These are phyloP conservation scores for Exaiptasia diaphana DNA, from an alignment of 64 coral and sea anemone species.

Conservation along the genomic window DNA sequence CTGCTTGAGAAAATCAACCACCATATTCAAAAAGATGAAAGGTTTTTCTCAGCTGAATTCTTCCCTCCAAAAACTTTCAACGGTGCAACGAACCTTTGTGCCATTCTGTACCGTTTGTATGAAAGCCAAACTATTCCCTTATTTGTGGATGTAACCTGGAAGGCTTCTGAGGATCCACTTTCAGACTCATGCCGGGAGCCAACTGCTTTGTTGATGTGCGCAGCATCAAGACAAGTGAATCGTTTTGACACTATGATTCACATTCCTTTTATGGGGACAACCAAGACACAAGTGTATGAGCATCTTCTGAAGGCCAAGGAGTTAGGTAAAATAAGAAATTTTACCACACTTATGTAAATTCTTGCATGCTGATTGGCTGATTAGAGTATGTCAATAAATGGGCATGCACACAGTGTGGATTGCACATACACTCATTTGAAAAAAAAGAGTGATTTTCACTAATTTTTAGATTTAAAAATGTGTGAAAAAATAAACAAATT, in stretches of 20 bases:
- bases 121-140: slow-evolving; percentile 61
- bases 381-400: too few relatives aligned
- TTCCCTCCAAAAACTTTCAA: slow-evolving; percentile 93
- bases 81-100: slow-evolving; percentile 86
- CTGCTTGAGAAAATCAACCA: slow-evolving; percentile 63
- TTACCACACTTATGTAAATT: too few relatives aligned
- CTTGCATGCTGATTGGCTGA: too few relatives aligned
- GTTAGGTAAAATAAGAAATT: too few relatives aligned
- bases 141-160: slow-evolving; percentile 91
- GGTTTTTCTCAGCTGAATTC: slow-evolving; percentile 92
- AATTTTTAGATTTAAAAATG: too few relatives aligned
- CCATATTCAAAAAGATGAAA: slow-evolving; percentile 58
- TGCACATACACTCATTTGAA: too few relatives aligned
- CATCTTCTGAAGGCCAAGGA: slow-evolving; percentile 78
- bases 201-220: slow-evolving; percentile 75
- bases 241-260: slow-evolving; percentile 88
- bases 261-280: slow-evolving; percentile 63
- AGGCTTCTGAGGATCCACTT: slow-evolving; percentile 40
- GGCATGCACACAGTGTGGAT: too few relatives aligned
- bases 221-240: slow-evolving; percentile 63
- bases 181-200: slow-evolving; percentile 63
- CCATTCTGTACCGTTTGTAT: slow-evolving; percentile 63
- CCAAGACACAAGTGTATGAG: slow-evolving; percentile 60
- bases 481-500: too few relatives aligned
- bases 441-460: too few relatives aligned